Evolutionary conservation across 2,797 vertebrate species (phyloP), one percentile per base, ranked within the genome.

Genomic region (Enteromius paludinosus): DNA sequence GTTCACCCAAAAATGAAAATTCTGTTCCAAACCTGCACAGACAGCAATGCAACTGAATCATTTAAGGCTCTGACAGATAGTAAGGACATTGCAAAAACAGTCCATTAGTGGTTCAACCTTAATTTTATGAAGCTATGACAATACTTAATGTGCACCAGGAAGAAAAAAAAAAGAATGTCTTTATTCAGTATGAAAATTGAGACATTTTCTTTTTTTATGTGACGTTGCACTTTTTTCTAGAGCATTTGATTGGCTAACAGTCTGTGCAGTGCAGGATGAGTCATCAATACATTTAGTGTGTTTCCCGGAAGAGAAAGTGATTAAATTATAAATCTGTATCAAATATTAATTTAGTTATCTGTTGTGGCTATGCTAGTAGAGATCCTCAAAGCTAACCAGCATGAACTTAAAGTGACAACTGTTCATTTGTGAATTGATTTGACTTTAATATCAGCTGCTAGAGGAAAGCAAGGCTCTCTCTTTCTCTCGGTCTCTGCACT

Each of bases 401-500:
- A 28, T 45, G 23, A 76, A 76, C 56, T 25, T 5, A 64, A 76
- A 61, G 38, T 5, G 17, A 64, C 73, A 43, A 28, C 61, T 76
- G 20, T 76, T 17, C 41, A n/a, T 7, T 43, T 59, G 35, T 61
- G 73, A 75, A 45, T 64, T 77, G 1, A 64, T 64, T 77, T 20
- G 38, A 20, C 11, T 62, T 81, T 75, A 64, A 69, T 82, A 70
- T 41, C 52, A 70, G 38, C 18, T 68, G 69, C 54, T 59, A 59
- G 30, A 14, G 43, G 68, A 62, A 45, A 47, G 38, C 66, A 70
- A 33, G 72, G 41, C 38, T 41, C 54, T 75, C n/a, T 59, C 56
- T 64, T 18, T 61, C 65, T 64, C 28, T 35, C 69, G 2, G 41
- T 56, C 45, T 54, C 70, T 59, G 41, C 30, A 20, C 49, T 68